Evolutionary conservation across 2,888 invertebrate species (phyloP).

Genomic region (Hypomecis atomaria): DNA sequence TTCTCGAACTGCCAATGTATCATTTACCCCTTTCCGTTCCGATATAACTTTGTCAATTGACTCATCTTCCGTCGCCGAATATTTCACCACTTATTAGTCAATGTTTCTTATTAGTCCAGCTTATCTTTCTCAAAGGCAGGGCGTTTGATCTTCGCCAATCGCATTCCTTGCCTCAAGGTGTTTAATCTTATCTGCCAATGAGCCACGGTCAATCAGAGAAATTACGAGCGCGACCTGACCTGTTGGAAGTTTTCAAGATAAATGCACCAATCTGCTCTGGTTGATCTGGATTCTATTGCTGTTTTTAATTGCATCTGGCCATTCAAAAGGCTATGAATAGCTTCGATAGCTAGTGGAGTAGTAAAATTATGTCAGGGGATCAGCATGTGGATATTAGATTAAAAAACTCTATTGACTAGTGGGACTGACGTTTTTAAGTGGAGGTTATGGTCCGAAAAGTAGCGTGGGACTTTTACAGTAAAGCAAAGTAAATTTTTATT

Average conservation of each 20-base stretch:
- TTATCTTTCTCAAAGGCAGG: slow-evolving; percentile 1
- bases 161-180: neutral
- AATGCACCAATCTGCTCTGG: neutral
- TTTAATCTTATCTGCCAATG: slow-evolving; percentile 4
- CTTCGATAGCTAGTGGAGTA: neutral
- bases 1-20: slow-evolving; percentile 22
- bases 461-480: too few species aligned
- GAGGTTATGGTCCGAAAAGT: too few species aligned
- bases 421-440: too few species aligned
- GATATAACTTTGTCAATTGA: slow-evolving; percentile 30
- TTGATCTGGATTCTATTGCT: slow-evolving; percentile 7
- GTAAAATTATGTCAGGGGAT: neutral
- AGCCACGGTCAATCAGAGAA: neutral
- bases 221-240: slow-evolving; percentile 1
- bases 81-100: slow-evolving; percentile 23
- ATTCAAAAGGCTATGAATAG: neutral
- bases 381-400: too few species aligned
- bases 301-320: slow-evolving; percentile 6
- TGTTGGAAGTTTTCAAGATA: neutral
- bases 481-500: too few species aligned
- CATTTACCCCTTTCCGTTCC: slow-evolving; percentile 20
- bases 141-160: slow-evolving; percentile 6
- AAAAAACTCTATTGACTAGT: too few species aligned
- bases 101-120: neutral
- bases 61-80: slow-evolving; percentile 20